Conservation (phyloP, 2,888 invertebrate species). For the Dicyrtomina minuta region DNA sequence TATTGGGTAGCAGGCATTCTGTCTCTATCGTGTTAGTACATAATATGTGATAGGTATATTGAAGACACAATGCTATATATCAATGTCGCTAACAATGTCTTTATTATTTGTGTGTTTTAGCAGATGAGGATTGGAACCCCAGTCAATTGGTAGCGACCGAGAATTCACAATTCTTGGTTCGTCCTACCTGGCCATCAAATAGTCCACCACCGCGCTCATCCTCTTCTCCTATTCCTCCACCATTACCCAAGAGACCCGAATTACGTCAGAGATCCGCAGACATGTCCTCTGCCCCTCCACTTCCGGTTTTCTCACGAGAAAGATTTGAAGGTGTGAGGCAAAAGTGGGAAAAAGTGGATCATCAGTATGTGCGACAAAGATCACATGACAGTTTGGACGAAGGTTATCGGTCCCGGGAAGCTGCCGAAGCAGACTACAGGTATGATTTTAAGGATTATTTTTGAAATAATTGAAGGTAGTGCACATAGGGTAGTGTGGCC, state of each 20-base stretch:
- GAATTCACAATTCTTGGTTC: conserved; percentile 63
- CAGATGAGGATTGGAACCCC: conserved; percentile 75
- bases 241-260: conserved; percentile 55
- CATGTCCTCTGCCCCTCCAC: conserved; percentile 56
- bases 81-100: no score
- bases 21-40: no score
- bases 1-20: no score
- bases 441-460: conserved; percentile 7
- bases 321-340: conserved; percentile 52
- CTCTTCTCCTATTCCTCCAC: conserved; percentile 55
- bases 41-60: no score
- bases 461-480: no score
- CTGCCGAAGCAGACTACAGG: conserved; percentile 53
- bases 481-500: no score
- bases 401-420: conserved; percentile 53
- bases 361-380: conserved; percentile 50
- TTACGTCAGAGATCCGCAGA: conserved; percentile 50
- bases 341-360: conserved; percentile 53
- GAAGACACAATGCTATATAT: no score
- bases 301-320: conserved; percentile 49
- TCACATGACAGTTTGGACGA: conserved; percentile 53
- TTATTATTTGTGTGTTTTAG: conserved; percentile 54
- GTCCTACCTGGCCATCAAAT: conserved; percentile 55
- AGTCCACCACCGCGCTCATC: conserved; percentile 60
- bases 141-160: conserved; percentile 56